These are phyloP conservation scores for Pipa parva DNA, from an alignment of 2,113 vertebrate genomes.

Conservation along the genomic window DNA sequence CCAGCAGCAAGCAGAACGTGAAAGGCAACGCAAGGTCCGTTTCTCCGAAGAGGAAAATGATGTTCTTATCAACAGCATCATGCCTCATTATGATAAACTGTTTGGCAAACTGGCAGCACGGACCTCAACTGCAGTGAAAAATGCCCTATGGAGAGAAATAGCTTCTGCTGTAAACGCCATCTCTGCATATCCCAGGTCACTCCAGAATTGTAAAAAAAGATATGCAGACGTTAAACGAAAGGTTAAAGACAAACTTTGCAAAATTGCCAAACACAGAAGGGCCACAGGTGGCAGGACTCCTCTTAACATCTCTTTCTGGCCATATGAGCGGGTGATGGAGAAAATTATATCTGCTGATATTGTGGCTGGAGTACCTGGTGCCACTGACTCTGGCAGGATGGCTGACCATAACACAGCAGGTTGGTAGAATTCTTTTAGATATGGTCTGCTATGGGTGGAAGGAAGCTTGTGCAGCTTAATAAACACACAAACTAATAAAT, in stretches of 20 bases:
- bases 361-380: background rate
- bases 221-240: slow-evolving; percentile 14
- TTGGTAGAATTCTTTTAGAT: no score
- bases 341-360: slow-evolving; percentile 7
- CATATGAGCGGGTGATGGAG: slow-evolving; percentile 11
- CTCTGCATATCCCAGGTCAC: slow-evolving; percentile 7
- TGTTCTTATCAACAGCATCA: slow-evolving; percentile 5
- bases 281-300: background rate
- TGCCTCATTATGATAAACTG: slow-evolving; percentile 10
- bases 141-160: slow-evolving; percentile 6
- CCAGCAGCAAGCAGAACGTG: background rate
- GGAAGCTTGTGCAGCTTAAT: no score
- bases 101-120: slow-evolving; percentile 15
- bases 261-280: background rate
- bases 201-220: slow-evolving; percentile 16
- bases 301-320: slow-evolving; percentile 11
- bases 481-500: no score
- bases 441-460: no score
- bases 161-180: slow-evolving; percentile 3
- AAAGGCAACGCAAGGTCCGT: slow-evolving; percentile 1
- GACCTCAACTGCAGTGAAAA: background rate
- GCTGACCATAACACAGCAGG: background rate
- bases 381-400: slow-evolving; percentile 5
- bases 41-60: slow-evolving; percentile 20
- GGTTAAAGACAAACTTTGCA: slow-evolving; percentile 14